Evolutionary conservation across 2,797 vertebrate genomes (phyloP), one percentile per base, ranked within the genome.

Genomic region (Lacerta agilis): DNA sequence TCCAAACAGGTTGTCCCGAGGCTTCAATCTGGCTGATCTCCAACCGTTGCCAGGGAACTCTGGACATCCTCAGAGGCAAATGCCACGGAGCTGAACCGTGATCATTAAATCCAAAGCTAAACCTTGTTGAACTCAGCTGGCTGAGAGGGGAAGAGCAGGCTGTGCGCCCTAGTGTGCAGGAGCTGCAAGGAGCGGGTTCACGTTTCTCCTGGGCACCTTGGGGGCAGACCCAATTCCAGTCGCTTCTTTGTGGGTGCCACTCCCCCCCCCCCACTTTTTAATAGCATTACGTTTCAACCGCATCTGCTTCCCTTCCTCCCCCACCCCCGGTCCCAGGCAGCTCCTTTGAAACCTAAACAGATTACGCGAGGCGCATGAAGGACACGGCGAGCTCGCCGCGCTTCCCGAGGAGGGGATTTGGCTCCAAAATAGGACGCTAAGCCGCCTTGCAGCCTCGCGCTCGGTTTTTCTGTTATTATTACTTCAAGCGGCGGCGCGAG

Each of bases 371-470:
- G 88, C 41, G 93, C 93, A 91, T 95, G 96, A 97, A 97, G 96
- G 95, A 93, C 96, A 93, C 92, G 88, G 94, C 82, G 86, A 95
- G 94, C 94, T 96, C 91, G 85, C 96, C 4, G 2, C 75, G 94
- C 93, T 95, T 96, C 95, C 94, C 89, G 94, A 97, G 66, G 97
- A 97, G 97, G 96, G 96, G 97, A 98, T 98, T 99, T 98, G 97
- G 93, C 97, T 98, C 97, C 97, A 97, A 97, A 98, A 98, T 98
- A 98, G 98, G 96, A 96, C 95, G 90, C 97, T 98, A 97, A 99
- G 98, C 98, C 97, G 98, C 98, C 97, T 95, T 86, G 96, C 96
- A 96, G 97, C 96, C 95, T 95, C 95, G 95, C 97, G 97, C 66
- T 27, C 41, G 96, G 96, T 96, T 97, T 76, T 55, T 15, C 49